These are phyloP conservation scores for Garrulus glandarius DNA, from an alignment of 2,797 vertebrate species.

Conservation along the genomic window DNA sequence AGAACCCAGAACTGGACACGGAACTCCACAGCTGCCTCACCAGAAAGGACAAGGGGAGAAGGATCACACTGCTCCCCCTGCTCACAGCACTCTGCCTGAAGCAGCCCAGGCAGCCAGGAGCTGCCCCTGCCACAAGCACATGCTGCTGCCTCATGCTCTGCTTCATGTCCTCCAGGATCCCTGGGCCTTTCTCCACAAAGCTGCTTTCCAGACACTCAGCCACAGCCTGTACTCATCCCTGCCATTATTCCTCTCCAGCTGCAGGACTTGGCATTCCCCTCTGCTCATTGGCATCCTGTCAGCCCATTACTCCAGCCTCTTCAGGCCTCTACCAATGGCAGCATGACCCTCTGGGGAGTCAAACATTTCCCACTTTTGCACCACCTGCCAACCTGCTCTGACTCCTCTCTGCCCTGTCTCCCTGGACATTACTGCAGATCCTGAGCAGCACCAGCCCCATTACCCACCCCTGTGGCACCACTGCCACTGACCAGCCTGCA, in stretches of 20 bases:
- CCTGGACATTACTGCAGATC: rapidly evolving
- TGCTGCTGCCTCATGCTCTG: rapidly evolving
- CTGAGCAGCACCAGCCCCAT: background rate
- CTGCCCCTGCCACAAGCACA: background rate
- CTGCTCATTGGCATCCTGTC: background rate
- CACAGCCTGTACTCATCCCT: background rate
- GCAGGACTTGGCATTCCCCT: background rate
- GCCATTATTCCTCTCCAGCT: background rate
- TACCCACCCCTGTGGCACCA: background rate
- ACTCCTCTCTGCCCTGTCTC: background rate
- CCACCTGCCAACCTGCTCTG: background rate
- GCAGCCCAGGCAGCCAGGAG: background rate
- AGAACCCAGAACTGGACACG: background rate
- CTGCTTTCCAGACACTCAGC: background rate
- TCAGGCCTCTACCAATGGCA: rapidly evolving
- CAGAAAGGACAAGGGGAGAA: background rate
- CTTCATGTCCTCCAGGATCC: rapidly evolving
- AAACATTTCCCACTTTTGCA: background rate
- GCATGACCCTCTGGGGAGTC: background rate
- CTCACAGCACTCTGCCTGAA: background rate
- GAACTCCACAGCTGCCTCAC: background rate
- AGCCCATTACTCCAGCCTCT: background rate
- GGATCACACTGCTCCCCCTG: background rate
- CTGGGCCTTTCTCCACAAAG: background rate
- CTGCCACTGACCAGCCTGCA: background rate